Evolutionary conservation across 2,797 vertebrate genomes (phyloP).

Genomic region (Rhinella marina): DNA sequence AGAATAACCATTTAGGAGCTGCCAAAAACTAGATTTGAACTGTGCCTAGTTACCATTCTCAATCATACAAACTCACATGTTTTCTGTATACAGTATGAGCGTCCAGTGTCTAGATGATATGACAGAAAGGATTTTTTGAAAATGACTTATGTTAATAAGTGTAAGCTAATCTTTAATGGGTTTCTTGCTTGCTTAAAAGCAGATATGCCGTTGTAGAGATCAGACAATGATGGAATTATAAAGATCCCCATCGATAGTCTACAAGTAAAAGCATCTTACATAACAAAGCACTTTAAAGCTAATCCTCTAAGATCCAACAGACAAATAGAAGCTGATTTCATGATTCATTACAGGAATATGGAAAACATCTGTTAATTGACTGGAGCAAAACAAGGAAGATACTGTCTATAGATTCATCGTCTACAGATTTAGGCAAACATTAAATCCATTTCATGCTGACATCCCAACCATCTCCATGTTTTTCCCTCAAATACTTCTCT

Average conservation of each 20-base stretch:
- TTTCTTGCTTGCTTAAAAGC: conserved; percentile 48
- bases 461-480: too few species aligned
- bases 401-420: conserved; percentile 16
- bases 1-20: neutral
- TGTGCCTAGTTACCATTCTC: neutral
- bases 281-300: conserved; percentile 35
- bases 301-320: conserved; percentile 54
- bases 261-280: conserved; percentile 40
- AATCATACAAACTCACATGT: neutral
- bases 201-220: conserved; percentile 27
- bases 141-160: conserved; percentile 21
- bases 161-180: conserved; percentile 49
- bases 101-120: neutral
- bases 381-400: conserved; percentile 36
- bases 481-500: conserved; percentile 20
- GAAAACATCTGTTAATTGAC: conserved; percentile 49
- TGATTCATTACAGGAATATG: conserved; percentile 54
- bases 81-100: neutral
- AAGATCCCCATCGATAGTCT: conserved; percentile 27
- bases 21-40: neutral
- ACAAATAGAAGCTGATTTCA: conserved; percentile 52
- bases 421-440: conserved; percentile 15
- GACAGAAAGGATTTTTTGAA: conserved; percentile 13
- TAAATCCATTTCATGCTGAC: neutral
- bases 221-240: conserved; percentile 45